These are phyloP conservation scores for Heliocidaris erythrogramma DNA, from an alignment of 35 echinoderm and acorn worm species.

Conservation along the genomic window DNA sequence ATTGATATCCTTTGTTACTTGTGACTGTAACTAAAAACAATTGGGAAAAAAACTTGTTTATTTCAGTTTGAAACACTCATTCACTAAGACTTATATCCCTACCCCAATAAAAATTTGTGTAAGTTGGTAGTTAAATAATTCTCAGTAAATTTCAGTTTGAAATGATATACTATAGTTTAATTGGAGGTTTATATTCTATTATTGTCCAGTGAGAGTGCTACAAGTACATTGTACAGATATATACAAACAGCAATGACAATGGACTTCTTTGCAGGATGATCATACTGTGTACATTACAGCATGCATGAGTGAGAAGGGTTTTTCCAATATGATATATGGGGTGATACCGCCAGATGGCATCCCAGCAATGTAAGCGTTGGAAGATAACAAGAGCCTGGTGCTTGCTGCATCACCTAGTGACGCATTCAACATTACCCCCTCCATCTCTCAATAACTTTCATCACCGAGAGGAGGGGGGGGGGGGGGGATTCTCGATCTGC, in stretches of 20 bases:
- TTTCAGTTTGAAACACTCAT: too few species aligned
- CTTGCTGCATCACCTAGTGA: background rate
- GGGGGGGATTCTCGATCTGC: background rate
- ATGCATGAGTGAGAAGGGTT: background rate
- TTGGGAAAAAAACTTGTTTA: too few species aligned
- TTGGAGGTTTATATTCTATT: too few species aligned
- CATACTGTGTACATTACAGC: background rate
- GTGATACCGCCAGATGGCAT: background rate
- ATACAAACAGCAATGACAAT: background rate
- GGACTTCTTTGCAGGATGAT: background rate
- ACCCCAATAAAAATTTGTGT: too few species aligned
- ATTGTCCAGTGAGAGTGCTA: background rate
- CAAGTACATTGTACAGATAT: background rate
- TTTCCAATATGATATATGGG: background rate
- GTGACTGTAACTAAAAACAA: too few species aligned
- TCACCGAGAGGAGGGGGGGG: background rate
- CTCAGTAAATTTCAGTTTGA: too few species aligned
- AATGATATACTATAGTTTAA: too few species aligned
- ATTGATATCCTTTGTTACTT: too few species aligned
- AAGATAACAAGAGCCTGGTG: background rate
- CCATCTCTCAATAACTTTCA: background rate
- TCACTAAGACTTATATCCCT: too few species aligned
- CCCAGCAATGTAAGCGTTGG: background rate
- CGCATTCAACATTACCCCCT: background rate
- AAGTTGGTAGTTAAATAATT: too few species aligned